A percentile compares a stretch with the other conserved stretches of the same genome.
These are phyloP conservation scores for Acanthosoma haemorrhoidale DNA, from an alignment of 2,888 invertebrate species.

Conservation along the genomic window DNA sequence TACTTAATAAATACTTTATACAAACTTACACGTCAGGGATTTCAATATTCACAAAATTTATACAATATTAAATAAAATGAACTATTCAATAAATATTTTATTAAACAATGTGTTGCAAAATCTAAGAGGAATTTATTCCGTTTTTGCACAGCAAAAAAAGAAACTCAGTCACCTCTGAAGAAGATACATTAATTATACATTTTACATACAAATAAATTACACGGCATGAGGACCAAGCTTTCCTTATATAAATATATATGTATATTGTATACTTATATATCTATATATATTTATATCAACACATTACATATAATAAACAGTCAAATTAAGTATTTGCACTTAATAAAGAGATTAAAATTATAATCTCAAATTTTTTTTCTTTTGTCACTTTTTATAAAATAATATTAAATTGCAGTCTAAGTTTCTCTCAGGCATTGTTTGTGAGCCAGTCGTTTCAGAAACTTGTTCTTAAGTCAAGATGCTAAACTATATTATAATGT, in stretches of 20 bases:
- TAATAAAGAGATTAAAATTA: constrained; percentile 20
- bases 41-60: constrained; percentile 24
- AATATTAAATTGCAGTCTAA: constrained; percentile 29
- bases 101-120: neutral
- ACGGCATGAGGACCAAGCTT: constrained; percentile 15
- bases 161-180: constrained; percentile 21
- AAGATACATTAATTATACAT: constrained; percentile 1
- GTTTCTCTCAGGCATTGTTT: constrained; percentile 29
- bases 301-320: constrained; percentile 11
- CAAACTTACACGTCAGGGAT: constrained; percentile 21
- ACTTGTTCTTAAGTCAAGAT: constrained; percentile 25
- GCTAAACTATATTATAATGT: constrained; percentile 19
- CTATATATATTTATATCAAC: constrained; percentile 13
- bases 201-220: constrained; percentile 13
- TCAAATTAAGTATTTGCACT: constrained; percentile 21
- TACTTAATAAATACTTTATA: constrained; percentile 29
- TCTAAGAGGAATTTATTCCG: neutral
- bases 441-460: constrained; percentile 29
- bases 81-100: constrained; percentile 17
- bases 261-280: constrained; percentile 16
- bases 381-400: constrained; percentile 15
- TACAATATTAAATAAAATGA: constrained; percentile 17
- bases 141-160: neutral
- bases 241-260: constrained; percentile 22
- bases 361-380: constrained; percentile 1